Evolutionary conservation across 2,113 vertebrate genomes (phyloP), one percentile per base, ranked within the genome.

Genomic region (Tretioscincus oriximinensis): DNA sequence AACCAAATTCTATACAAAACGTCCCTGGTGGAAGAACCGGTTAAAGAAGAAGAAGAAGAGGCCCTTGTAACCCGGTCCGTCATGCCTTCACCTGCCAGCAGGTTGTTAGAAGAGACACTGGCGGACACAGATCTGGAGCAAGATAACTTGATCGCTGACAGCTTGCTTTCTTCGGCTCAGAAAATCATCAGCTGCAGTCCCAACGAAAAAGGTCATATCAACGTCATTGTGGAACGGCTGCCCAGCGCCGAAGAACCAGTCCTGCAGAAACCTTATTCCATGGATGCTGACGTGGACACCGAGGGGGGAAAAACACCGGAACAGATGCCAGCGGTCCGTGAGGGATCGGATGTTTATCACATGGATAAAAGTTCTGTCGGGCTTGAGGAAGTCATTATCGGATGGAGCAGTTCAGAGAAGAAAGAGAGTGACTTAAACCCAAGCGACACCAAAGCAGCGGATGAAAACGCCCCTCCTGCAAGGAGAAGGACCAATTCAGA

Each of bases 191-290:
- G 85, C 92, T 97, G 97, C 84, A 96, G 96, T 82, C 96, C 96
- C 21, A 97, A 97, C 82, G 95, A 95, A n/a, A 96, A 96, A 2
- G 98, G 97, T 2, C 98, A 99, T 0, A 95, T 98, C 84, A 99
- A 99, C 0, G 98, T 99, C 87, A 99, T 99, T n/a, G 98, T 99
- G 22, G 98, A 99, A 45, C 97, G 98, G 14, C 93, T 99, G 85
- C 98, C 98, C 1, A 94, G 96, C 20, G 97, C 97, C 0, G 97
- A 97, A 88, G 97, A 97, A 73, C 91, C 90, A 0, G 95, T 95
- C 51, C 90, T 96, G 1, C 94, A 95, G 22, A 97, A 96, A 84
- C 93, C 96, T 0, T 97, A 98, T 45, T 94, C 96, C 45, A 93
- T 98, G 68, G 91, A 90, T 69, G 86, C 95, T 2, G 95, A 96